Conservation (phyloP, 2,113 vertebrate genomes). For the Oxyruncus cristatus region DNA sequence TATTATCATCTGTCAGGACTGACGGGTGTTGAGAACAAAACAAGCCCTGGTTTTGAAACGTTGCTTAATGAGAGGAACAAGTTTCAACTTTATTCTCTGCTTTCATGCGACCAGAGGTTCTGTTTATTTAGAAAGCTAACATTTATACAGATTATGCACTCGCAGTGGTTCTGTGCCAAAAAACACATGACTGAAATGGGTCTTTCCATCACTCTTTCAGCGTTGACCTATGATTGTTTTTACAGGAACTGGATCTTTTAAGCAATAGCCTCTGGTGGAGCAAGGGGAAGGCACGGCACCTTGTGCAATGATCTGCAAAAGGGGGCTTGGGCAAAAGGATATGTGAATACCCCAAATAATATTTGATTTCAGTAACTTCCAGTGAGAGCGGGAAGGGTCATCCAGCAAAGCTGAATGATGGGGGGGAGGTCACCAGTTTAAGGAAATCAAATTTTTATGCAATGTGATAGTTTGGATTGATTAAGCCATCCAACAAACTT, state of each 20-base stretch:
- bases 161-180: slow-evolving; percentile 61
- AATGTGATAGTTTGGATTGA: neutral
- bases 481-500: neutral
- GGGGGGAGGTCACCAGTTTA: neutral
- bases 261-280: slow-evolving; percentile 49
- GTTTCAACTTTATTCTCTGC: slow-evolving; percentile 37
- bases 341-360: slow-evolving; percentile 3
- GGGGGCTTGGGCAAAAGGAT: slow-evolving; percentile 45
- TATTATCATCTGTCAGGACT: neutral
- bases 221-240: slow-evolving; percentile 71
- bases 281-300: slow-evolving; percentile 26
- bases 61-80: slow-evolving; percentile 30
- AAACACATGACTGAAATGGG: slow-evolving; percentile 63
- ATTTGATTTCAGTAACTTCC: slow-evolving; percentile 17
- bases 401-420: neutral
- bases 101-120: slow-evolving; percentile 59
- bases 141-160: slow-evolving; percentile 67
- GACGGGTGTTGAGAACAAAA: neutral
- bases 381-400: neutral
- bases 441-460: neutral
- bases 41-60: slow-evolving; percentile 12
- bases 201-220: slow-evolving; percentile 54
- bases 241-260: slow-evolving; percentile 70
- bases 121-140: slow-evolving; percentile 73
- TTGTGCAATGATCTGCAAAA: slow-evolving; percentile 57